Conservation (phyloP, 2,797 vertebrate genomes). For the Gallinago solitaria region DNA sequence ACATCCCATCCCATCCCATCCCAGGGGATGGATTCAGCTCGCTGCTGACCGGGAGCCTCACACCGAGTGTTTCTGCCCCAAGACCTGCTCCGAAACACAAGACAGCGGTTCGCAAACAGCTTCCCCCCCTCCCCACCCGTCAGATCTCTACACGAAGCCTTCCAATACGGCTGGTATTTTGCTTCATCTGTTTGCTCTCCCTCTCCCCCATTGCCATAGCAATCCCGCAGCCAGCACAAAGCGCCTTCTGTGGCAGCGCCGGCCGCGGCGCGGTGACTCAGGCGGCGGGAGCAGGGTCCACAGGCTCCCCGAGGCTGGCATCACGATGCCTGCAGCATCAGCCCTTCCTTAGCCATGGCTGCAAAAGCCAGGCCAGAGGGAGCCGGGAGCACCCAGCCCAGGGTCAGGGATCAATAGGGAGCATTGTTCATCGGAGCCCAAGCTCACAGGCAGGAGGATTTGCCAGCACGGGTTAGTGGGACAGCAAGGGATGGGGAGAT, state of each 20-base stretch:
- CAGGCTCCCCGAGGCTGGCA: neutral
- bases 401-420: neutral
- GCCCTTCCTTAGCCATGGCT: neutral
- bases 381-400: neutral
- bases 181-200: slow-evolving; percentile 39
- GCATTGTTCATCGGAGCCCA: fast-evolving
- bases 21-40: neutral
- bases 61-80: fast-evolving
- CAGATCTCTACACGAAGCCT: neutral
- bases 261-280: neutral
- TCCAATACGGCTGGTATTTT: neutral
- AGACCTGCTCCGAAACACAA: neutral
- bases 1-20: neutral
- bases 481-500: neutral
- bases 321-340: neutral
- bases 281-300: neutral
- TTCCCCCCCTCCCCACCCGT: too few relatives aligned
- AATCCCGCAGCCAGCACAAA: slow-evolving; percentile 11
- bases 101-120: fast-evolving
- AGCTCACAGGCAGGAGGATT: neutral
- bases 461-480: neutral
- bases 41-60: fast-evolving
- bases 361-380: neutral
- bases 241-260: slow-evolving; percentile 22
- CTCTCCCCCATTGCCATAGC: slow-evolving; percentile 50